Evolutionary conservation across 2,113 vertebrate genomes (phyloP).

Genomic region (Desmodus rotundus): DNA sequence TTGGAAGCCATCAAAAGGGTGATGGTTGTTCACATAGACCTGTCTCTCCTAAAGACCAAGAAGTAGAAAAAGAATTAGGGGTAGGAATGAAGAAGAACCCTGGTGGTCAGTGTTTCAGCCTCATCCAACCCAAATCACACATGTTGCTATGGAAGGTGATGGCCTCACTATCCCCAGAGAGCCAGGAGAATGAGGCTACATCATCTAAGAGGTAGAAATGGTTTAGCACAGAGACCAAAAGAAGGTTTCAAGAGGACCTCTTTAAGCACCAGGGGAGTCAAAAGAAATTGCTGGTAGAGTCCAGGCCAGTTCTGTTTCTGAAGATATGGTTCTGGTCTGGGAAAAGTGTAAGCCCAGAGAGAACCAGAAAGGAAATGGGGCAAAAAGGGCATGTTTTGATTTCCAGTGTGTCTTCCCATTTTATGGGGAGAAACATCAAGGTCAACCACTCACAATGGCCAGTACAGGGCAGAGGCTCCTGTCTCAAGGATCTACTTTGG

Average conservation of each 20-base stretch:
- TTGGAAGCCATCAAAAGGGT: background rate
- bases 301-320: background rate
- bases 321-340: background rate
- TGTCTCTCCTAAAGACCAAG: background rate
- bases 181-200: background rate
- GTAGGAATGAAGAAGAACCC: background rate
- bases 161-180: background rate
- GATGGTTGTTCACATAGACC: background rate
- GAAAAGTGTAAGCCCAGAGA: background rate
- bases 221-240: background rate
- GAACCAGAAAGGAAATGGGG: background rate
- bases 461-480: accelerated
- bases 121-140: background rate
- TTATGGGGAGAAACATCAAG: background rate
- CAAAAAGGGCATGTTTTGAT: too few relatives aligned
- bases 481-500: background rate
- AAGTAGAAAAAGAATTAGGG: background rate
- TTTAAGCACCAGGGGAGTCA: too few relatives aligned
- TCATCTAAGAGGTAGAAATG: background rate
- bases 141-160: background rate
- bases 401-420: background rate
- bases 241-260: background rate
- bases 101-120: background rate
- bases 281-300: background rate
- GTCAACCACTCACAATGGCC: background rate